These are phyloP conservation scores for Drosophila histrio DNA, from an alignment of 2,888 invertebrate species.

Conservation along the genomic window DNA sequence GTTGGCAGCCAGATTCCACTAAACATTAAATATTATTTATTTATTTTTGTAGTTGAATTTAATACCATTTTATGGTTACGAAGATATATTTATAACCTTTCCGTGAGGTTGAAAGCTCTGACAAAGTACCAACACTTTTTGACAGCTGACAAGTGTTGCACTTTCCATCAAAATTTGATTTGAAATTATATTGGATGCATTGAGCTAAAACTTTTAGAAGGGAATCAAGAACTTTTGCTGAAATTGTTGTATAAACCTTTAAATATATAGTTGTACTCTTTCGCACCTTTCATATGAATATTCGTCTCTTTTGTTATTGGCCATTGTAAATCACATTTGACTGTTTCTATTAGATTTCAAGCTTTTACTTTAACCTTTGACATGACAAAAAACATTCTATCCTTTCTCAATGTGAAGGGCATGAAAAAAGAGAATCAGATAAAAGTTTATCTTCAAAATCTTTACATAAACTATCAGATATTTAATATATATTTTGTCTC, in stretches of 20 bases:
- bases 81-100: slow-evolving; percentile 16
- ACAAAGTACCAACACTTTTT: not conserved
- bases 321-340: not conserved
- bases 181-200: slow-evolving; percentile 5
- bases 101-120: not conserved
- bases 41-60: not conserved
- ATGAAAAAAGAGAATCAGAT: no score
- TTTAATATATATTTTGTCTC: no score
- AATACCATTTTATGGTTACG: not conserved
- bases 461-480: no score
- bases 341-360: no score
- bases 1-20: not conserved
- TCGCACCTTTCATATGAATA: not conserved
- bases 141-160: slow-evolving; percentile 5
- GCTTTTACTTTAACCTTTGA: not conserved
- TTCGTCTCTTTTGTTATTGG: not conserved
- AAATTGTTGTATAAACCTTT: not conserved
- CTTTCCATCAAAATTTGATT: not conserved
- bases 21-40: not conserved
- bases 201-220: not conserved
- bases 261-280: not conserved
- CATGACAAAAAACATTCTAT: no score
- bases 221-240: not conserved
- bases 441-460: no score
- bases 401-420: no score